Conservation (phyloP, 2,888 invertebrate genomes). For the Pecten maximus region DNA sequence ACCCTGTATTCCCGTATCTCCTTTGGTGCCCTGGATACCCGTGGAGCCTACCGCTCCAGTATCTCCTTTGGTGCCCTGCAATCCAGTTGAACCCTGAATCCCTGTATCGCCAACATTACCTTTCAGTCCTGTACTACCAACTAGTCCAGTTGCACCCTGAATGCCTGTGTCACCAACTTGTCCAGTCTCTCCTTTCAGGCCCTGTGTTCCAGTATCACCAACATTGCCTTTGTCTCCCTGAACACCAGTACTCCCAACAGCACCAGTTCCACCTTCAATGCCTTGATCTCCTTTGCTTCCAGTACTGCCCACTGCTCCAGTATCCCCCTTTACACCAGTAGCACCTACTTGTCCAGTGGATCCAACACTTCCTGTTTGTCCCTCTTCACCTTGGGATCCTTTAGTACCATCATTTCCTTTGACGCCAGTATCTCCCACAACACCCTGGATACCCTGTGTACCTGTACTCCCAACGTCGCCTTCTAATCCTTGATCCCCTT, state of each 20-base stretch:
- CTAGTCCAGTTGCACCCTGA: neutral
- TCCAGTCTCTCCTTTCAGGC: conserved; percentile 11
- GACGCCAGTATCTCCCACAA: neutral
- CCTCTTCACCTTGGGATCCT: conserved; percentile 47
- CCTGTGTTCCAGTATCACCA: conserved; percentile 35
- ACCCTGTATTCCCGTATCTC: conserved; percentile 51
- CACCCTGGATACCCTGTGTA: conserved; percentile 37
- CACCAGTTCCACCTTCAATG: neutral
- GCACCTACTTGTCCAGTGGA: conserved; percentile 28
- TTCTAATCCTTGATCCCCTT: conserved; percentile 48
- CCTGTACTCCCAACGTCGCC: conserved; percentile 55
- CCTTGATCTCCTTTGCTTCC: conserved; percentile 22
- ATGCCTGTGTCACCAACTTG: neutral
- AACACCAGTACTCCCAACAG: conserved; percentile 7
- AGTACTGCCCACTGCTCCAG: neutral
- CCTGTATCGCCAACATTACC: conserved; percentile 33
- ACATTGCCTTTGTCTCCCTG: conserved; percentile 10
- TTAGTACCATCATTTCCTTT: neutral
- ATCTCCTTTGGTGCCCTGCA: conserved; percentile 42
- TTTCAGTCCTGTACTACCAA: neutral
- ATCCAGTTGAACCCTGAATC: conserved; percentile 30
- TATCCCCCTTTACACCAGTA: neutral
- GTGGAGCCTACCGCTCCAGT: conserved; percentile 63
- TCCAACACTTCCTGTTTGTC: conserved; percentile 40
- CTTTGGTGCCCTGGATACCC: conserved; percentile 52